Conservation (phyloP, 2,113 vertebrate species). For the Eleginops maclovinus region DNA sequence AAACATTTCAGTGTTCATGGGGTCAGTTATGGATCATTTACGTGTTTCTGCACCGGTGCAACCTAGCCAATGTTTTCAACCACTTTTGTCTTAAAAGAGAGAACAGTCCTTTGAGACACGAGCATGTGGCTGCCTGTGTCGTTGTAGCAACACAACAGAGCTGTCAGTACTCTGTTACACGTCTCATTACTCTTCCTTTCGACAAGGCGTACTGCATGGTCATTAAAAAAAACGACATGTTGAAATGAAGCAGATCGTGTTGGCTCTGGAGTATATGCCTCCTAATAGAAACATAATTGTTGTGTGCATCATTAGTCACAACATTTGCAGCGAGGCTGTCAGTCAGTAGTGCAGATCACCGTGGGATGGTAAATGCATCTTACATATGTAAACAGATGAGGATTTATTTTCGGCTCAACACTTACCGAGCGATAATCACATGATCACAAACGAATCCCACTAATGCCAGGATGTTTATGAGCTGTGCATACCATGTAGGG, state of each 20-base stretch:
- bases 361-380: not conserved
- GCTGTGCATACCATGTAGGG: conserved; percentile 12
- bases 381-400: not conserved
- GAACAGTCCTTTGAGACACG: not conserved
- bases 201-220: not conserved
- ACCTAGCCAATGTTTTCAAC: not conserved
- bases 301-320: conserved; percentile 20
- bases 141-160: conserved; percentile 17
- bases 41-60: conserved; percentile 7
- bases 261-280: conserved; percentile 3
- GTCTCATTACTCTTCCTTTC: conserved; percentile 26
- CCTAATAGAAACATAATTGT: conserved; percentile 9
- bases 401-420: conserved; percentile 34
- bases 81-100: not conserved
- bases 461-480: conserved; percentile 17
- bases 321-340: not conserved
- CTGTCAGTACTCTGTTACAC: conserved; percentile 11
- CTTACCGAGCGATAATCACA: conserved; percentile 14
- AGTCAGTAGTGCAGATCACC: not conserved
- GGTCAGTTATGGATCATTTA: conserved; percentile 6
- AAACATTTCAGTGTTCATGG: conserved; percentile 3
- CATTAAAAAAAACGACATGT: not conserved
- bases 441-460: conserved; percentile 4
- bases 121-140: not conserved
- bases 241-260: conserved; percentile 19